Base-by-base conservation (phyloP, 2,888 invertebrate species). In the Serripes groenlandicus region DNA sequence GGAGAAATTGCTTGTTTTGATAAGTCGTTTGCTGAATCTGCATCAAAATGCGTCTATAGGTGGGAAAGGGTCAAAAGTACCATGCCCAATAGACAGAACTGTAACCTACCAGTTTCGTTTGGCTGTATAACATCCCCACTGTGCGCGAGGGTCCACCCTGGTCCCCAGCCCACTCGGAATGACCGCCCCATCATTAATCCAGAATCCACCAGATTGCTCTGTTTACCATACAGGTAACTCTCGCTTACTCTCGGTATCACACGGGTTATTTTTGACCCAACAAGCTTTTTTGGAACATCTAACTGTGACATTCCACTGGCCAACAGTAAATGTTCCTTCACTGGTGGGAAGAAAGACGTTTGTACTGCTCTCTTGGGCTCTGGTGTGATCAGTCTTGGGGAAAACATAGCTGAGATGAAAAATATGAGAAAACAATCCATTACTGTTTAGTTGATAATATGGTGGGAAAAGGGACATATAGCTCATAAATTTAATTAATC, bases 151-250 rank as follows among this genome's bases (percentile, higher is more conserved):
- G 95, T 95, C 89, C 96, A 96, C 21, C 96, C 96, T 0, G 96
- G 96, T 0, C 96, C 97, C 96, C 98, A 98, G 0, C 97, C 97
- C 0, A 96, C 96, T 91, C 97, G 96, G 83, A 96, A 96, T 81
- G 96, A 92, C 0, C 95, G 90, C 0, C 94, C 94, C 92, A 93
- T 94, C 78, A 94, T 94, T 62, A 93, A 92, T 1, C 92, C 94
- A n/a, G 93, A 92, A 90, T 95, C 95, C 28, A 92, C 90, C 23
- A 94, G 23, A 56, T 92, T 73, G 18, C 88, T 69, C 75, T 94
- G 93, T 64, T 92, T 93, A 23, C 88, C 81, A 77, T 89, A 90
- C 77, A 93, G 66, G 54, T 92, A 73, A 2, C 95, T 94, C 23
- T 94, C 89, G n/a, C 73, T 81, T 11, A 79, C 81, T n/a, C 37